Evolutionary conservation across 2,113 vertebrate species (phyloP).

Genomic region (Thunnus maccoyii): DNA sequence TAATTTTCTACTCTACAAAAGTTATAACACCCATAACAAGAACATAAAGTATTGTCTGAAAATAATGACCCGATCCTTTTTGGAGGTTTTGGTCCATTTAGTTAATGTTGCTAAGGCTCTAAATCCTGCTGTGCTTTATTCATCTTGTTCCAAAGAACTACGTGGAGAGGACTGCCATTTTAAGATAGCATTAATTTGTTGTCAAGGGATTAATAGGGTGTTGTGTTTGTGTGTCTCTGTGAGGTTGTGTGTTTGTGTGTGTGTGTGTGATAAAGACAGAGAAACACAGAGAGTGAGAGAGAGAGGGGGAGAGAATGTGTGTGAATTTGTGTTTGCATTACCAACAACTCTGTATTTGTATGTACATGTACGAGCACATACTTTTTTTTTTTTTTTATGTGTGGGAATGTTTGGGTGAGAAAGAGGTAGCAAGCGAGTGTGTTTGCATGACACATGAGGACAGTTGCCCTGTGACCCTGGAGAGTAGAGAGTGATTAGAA

Average conservation of each 20-base stretch:
- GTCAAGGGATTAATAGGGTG: background rate
- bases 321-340: slow-evolving; percentile 47
- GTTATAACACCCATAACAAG: background rate
- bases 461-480: slow-evolving; percentile 50
- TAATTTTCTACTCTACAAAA: slow-evolving; percentile 34
- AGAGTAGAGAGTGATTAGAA: slow-evolving; percentile 34
- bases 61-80: background rate
- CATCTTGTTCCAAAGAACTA: background rate
- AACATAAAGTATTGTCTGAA: slow-evolving; percentile 19
- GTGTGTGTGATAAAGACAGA: background rate
- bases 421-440: slow-evolving; percentile 7
- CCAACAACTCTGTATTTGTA: slow-evolving; percentile 6
- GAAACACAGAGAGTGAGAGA: background rate
- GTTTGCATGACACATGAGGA: slow-evolving; percentile 55
- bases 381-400: background rate
- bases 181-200: background rate
- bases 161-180: background rate
- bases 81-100: background rate
- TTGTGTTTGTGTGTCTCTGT: slow-evolving; percentile 8
- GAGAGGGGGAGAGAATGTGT: slow-evolving; percentile 5
- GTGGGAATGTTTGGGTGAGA: background rate
- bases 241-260: background rate
- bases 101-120: slow-evolving; percentile 1
- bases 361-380: background rate
- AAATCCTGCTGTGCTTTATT: background rate